phyloP scores from a whole-genome alignment of 2,113 vertebrate genomes.

The Numenius arquata region DNA sequence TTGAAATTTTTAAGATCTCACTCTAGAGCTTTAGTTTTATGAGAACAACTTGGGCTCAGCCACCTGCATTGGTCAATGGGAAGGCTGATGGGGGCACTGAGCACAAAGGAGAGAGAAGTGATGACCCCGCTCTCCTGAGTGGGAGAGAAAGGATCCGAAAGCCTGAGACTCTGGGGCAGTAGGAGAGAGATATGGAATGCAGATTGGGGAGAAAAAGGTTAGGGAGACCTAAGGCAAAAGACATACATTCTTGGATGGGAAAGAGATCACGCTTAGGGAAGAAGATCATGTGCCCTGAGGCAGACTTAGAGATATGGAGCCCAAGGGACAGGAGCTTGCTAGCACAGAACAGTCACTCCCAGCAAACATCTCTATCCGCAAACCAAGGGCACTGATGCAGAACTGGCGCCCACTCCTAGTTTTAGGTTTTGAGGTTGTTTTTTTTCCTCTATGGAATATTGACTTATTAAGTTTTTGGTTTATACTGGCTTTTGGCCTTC shows the following conservation, averaged over 20 bases:
- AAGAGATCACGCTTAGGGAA: neutral
- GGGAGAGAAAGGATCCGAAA: neutral
- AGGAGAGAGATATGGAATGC: neutral
- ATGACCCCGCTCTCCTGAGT: neutral
- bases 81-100: neutral
- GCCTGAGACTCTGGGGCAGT: neutral
- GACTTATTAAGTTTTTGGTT: neutral
- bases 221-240: neutral
- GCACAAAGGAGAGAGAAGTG: neutral
- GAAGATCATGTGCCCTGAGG: neutral
- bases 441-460: neutral
- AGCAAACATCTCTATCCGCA: neutral
- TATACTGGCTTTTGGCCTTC: conserved; percentile 11
- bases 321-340: neutral
- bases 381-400: neutral
- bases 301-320: neutral
- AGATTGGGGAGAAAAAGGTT: neutral
- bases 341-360: neutral
- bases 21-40: neutral
- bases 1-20: neutral
- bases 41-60: neutral
- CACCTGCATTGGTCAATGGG: neutral
- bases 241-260: neutral
- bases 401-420: neutral
- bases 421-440: neutral